A percentile compares a stretch with the other conserved stretches of the same genome.
phyloP scores from a whole-genome alignment of 2,113 vertebrate genomes.

The Upupa epops region DNA sequence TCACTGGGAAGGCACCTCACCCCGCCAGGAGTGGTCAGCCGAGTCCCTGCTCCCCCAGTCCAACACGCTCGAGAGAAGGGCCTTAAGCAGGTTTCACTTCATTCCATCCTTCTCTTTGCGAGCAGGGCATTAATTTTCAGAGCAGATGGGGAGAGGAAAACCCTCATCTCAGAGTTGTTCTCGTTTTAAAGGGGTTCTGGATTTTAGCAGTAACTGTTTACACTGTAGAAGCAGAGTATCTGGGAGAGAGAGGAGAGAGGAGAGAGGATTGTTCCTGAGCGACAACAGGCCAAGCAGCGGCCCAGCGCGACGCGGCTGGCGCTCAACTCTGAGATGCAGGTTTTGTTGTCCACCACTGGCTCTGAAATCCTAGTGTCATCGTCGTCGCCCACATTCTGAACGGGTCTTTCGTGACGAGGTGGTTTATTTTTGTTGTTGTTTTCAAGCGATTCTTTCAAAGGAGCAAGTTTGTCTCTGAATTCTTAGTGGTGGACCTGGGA shows the following conservation, averaged over 20 bases:
- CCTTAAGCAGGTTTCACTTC: constrained; percentile 77
- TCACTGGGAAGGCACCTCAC: constrained; percentile 72
- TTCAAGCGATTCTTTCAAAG: constrained; percentile 73
- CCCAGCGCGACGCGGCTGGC: constrained; percentile 9
- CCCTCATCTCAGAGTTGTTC: constrained; percentile 86
- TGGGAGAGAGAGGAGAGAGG: not conserved
- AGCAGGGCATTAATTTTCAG: constrained; percentile 69
- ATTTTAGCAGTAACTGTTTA: constrained; percentile 60
- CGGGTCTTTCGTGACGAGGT: constrained; percentile 77
- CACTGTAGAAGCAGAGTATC: constrained; percentile 60
- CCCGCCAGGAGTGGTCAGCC: constrained; percentile 70
- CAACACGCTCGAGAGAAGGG: constrained; percentile 71
- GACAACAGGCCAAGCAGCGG: constrained; percentile 48
- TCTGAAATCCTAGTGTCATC: constrained; percentile 71
- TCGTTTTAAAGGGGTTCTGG: constrained; percentile 63
- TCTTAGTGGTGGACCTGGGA: constrained; percentile 80
- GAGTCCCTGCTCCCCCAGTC: constrained; percentile 80
- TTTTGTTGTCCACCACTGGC: constrained; percentile 78
- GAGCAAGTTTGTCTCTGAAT: constrained; percentile 80
- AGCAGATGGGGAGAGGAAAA: constrained; percentile 80
- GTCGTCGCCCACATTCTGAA: constrained; percentile 73
- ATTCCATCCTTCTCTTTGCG: constrained; percentile 78
- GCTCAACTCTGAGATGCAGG: constrained; percentile 78
- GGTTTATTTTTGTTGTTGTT: too few species aligned
- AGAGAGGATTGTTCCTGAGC: constrained; percentile 9